A percentile compares a stretch with the other conserved stretches of the same genome.
These are phyloP conservation scores for Leucosticte australis DNA, from an alignment of 2,113 vertebrate species.

Conservation along the genomic window DNA sequence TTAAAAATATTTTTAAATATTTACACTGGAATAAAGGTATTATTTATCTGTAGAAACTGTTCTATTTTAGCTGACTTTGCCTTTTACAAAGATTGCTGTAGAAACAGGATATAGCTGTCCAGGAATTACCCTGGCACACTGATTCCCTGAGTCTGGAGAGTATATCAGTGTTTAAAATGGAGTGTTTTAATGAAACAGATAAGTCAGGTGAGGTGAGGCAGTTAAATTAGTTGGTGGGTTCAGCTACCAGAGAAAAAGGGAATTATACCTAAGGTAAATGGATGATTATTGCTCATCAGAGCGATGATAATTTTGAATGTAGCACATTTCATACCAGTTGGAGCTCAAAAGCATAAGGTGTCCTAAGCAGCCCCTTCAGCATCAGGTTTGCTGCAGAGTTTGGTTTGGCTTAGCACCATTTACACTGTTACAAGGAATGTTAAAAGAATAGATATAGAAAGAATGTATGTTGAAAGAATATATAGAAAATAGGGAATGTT, in stretches of 20 bases:
- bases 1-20: neutral
- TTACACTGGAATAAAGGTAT: neutral
- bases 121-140: neutral
- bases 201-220: neutral
- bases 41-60: neutral
- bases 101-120: neutral
- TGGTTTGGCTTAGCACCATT: neutral
- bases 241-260: neutral
- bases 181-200: neutral
- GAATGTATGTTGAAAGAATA: neutral
- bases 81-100: neutral
- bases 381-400: neutral
- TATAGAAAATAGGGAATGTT: neutral
- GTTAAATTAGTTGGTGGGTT: neutral
- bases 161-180: neutral
- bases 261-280: neutral
- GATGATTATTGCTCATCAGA: neutral
- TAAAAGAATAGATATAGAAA: neutral
- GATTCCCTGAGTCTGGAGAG: neutral
- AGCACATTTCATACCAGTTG: neutral
- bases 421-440: neutral
- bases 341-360: neutral
- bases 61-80: neutral
- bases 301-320: neutral
- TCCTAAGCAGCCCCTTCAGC: neutral